Conservation (phyloP, 2,113 vertebrate genomes). For the Strix uralensis region DNA sequence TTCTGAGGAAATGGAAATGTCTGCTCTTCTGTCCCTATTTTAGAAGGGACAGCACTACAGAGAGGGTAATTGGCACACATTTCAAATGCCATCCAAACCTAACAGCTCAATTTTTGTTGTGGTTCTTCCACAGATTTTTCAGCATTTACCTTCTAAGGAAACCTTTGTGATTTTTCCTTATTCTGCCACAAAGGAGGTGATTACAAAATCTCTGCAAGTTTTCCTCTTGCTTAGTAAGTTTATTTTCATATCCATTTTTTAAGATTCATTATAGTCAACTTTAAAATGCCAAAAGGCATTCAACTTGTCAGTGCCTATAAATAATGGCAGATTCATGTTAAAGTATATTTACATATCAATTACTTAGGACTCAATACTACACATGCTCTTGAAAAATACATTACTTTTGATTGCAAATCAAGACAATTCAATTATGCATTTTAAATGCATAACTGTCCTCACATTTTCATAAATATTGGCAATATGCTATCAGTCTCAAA, state of each 20-base stretch:
- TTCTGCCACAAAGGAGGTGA: neutral
- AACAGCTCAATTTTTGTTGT: neutral
- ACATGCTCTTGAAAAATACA: constrained; percentile 33
- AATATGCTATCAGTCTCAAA: constrained; percentile 14
- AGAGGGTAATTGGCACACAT: neutral
- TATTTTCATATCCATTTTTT: neutral
- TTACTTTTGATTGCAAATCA: constrained; percentile 12
- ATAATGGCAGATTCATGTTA: constrained; percentile 15
- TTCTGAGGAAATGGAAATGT: neutral
- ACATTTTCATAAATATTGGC: constrained; percentile 41
- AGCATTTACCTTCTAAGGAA: neutral
- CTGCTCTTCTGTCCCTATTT: neutral
- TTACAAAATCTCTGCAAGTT: neutral
- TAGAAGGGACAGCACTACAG: neutral
- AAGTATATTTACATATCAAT: constrained; percentile 49
- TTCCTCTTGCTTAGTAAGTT: neutral
- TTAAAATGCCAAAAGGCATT: constrained; percentile 27
- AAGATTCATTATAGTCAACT: neutral
- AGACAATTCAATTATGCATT: constrained; percentile 29
- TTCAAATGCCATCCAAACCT: neutral
- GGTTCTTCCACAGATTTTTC: neutral
- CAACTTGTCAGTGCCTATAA: constrained; percentile 29
- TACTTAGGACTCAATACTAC: constrained; percentile 3
- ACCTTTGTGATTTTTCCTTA: neutral
- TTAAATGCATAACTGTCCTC: constrained; percentile 16